phyloP scores from a whole-genome alignment of 2,113 vertebrate species.

The Corythaeola cristata region DNA sequence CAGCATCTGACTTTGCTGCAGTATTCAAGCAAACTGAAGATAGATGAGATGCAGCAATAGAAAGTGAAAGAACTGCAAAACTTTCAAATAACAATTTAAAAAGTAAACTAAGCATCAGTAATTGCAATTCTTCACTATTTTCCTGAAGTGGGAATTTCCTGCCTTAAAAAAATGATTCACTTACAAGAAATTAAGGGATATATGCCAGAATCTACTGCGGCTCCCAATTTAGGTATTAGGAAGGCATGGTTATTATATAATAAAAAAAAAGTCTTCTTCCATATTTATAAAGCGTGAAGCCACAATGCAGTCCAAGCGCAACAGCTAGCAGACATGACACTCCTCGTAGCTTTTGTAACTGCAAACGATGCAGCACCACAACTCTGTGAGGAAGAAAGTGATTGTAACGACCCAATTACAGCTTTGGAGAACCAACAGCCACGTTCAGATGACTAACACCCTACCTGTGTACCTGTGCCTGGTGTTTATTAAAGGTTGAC shows the following conservation, averaged over 20 bases:
- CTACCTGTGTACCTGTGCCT: neutral
- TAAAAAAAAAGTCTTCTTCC: neutral
- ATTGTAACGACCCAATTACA: fast-evolving
- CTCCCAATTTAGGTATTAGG: neutral
- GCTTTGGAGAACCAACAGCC: neutral
- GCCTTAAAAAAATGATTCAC: neutral
- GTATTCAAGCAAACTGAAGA: neutral
- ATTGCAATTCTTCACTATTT: neutral
- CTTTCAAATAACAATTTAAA: neutral
- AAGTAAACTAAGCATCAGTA: neutral
- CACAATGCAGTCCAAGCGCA: neutral
- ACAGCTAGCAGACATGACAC: neutral
- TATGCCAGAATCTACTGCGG: neutral
- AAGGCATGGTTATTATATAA: neutral
- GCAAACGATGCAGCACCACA: neutral
- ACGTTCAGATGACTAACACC: fast-evolving
- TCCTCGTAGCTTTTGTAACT: neutral
- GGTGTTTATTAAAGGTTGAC: neutral
- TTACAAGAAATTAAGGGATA: neutral
- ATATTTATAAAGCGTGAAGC: neutral
- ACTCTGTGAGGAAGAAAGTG: neutral
- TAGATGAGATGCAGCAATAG: neutral
- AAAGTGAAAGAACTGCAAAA: neutral
- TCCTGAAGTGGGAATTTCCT: neutral
- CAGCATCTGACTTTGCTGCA: neutral